phyloP scores from a whole-genome alignment of 2,113 vertebrate species.

The Ictidomys tridecemlineatus region DNA sequence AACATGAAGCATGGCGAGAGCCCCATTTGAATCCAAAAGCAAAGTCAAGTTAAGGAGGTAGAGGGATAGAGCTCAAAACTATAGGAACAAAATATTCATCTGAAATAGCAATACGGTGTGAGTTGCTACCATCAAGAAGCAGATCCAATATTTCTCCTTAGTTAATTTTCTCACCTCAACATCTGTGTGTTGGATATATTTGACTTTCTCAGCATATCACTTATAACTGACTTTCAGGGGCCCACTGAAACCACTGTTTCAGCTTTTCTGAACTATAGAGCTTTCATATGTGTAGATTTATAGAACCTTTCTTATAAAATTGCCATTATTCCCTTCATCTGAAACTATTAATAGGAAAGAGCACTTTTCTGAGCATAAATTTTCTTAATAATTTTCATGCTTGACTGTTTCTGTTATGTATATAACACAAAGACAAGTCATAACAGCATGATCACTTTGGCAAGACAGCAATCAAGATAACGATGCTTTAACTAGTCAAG shows the following conservation, averaged over 20 bases:
- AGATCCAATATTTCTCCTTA: background rate
- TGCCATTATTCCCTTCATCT: background rate
- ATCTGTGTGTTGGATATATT: background rate
- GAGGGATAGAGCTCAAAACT: background rate
- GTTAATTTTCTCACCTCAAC: background rate
- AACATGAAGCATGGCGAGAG: background rate
- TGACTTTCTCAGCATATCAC: background rate
- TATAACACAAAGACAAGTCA: background rate
- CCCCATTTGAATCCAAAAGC: too few relatives aligned
- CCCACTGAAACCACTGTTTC: background rate
- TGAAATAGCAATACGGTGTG: fast-evolving
- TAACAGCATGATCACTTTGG: background rate
- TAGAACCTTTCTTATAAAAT: constrained; percentile 39
- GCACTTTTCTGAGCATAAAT: background rate
- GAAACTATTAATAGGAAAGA: background rate
- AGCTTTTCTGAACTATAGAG: background rate
- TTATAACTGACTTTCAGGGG: background rate
- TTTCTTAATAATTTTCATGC: background rate
- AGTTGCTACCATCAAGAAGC: background rate
- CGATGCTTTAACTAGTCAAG: background rate
- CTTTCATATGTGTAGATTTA: background rate
- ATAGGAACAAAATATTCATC: background rate
- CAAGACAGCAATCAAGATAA: background rate
- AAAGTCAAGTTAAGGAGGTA: background rate
- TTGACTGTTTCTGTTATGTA: background rate